Base-by-base conservation (phyloP, 2,888 invertebrate genomes). In the Metacarcinus magister region DNA sequence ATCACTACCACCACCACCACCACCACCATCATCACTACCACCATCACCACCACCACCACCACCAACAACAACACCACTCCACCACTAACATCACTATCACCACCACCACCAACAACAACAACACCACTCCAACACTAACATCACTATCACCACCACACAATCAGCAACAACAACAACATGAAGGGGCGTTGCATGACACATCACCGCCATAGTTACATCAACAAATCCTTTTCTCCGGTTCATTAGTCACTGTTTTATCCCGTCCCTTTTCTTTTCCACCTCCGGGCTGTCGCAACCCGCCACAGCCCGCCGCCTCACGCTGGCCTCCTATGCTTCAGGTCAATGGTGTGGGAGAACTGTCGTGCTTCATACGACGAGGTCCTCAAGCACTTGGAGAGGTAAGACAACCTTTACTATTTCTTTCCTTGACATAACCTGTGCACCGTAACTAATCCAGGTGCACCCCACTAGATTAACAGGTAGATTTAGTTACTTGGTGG, bases 351-450 rank as follows among this genome's bases (percentile, higher is more conserved):
- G 99, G 99, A 99, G 98, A 99, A 99, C 98, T 99, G 99, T 98
- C 98, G 99, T 98, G 99, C 99, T 97, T 99, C 99, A 97, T 99
- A 99, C 98, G 99, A 99, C 98, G 99, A 99, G 98, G 99, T 99
- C 98, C 99, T 99, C 97, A 99, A 99, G 98, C 99, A 99, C 98
- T 98, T 99, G 97, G 99, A 99, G 98, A 99, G 99, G 98, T 99
- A 98, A 98, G 98, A 32, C 16, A 16, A n/a, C 4, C 60, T 19
- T 3, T 10, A 23, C 13, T 54, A 67, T 93, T 67, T 67, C 28
- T 93, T 93, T 19, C 23, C 32, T 43, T 60, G 93, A 39, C 60
- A 93, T 93, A 19, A 93, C 82, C 82, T 32, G 28, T 32, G 82
- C 82, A 67, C 82, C 32, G 32, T 82, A 32, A 67, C 67, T 19